Evolutionary conservation across 2,113 vertebrate genomes (phyloP).

Genomic region (Chaetodon auriga): DNA sequence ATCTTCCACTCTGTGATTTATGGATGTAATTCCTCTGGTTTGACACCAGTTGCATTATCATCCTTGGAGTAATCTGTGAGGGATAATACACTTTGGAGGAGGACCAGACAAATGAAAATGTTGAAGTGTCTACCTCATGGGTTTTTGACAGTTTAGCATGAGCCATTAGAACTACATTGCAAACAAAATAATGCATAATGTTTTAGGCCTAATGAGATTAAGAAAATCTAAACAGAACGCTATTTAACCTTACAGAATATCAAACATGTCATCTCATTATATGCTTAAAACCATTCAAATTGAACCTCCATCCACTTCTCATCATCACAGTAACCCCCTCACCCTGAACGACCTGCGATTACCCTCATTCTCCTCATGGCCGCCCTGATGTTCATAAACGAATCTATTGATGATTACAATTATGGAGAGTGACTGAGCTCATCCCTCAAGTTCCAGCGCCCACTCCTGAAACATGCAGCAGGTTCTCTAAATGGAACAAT

Average conservation of each 20-base stretch:
- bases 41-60: slow-evolving; percentile 16
- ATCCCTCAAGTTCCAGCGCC: slow-evolving; percentile 73
- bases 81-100: slow-evolving; percentile 27
- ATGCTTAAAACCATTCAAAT: slow-evolving; percentile 22
- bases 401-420: slow-evolving; percentile 82
- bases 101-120: slow-evolving; percentile 20
- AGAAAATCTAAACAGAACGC: not conserved
- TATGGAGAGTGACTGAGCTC: slow-evolving; percentile 80
- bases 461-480: slow-evolving; percentile 76
- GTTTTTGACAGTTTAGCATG: not conserved
- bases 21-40: slow-evolving; percentile 46
- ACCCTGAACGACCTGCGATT: slow-evolving; percentile 54
- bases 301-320: slow-evolving; percentile 27
- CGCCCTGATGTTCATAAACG: slow-evolving; percentile 66
- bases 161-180: not conserved
- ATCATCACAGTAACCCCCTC: slow-evolving; percentile 34
- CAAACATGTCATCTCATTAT: slow-evolving; percentile 2
- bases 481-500: slow-evolving; percentile 85
- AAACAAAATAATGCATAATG: not conserved
- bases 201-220: not conserved
- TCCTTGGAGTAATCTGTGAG: slow-evolving; percentile 24
- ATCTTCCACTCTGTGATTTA: slow-evolving; percentile 54
- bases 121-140: not conserved
- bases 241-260: not conserved
- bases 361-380: slow-evolving; percentile 61